phyloP scores from a whole-genome alignment of 1,140 invertebrate genomes.

The Drosophila carrolli region DNA sequence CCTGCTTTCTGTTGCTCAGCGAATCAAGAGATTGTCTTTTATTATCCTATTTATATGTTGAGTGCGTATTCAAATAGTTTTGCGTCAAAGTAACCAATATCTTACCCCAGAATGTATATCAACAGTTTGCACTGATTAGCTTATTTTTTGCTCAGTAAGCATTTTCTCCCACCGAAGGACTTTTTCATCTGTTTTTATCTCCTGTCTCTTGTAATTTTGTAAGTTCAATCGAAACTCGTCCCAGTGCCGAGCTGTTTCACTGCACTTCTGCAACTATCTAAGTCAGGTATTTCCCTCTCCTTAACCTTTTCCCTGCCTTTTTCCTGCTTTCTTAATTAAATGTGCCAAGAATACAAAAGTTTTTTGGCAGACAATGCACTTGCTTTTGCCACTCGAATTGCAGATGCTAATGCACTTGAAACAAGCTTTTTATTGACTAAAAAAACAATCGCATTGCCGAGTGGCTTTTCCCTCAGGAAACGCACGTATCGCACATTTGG shows the following conservation, averaged over 20 bases:
- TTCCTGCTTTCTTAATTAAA: constrained; percentile 55
- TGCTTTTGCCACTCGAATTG: constrained; percentile 9
- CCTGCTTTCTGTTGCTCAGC: background rate
- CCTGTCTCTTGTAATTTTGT: constrained; percentile 10
- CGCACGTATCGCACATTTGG: constrained; percentile 58
- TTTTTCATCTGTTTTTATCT: background rate
- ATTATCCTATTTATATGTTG: background rate
- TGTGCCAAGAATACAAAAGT: constrained; percentile 18
- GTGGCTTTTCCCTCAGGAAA: constrained; percentile 18
- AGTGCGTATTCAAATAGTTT: constrained; percentile 2
- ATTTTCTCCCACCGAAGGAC: constrained; percentile 8
- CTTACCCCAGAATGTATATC: background rate
- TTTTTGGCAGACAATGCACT: constrained; percentile 42
- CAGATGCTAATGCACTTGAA: constrained; percentile 60
- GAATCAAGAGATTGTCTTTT: background rate
- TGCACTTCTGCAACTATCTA: constrained; percentile 14
- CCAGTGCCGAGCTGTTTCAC: constrained; percentile 14
- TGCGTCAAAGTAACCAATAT: background rate
- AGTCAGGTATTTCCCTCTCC: constrained; percentile 13
- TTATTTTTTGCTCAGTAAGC: constrained; percentile 3
- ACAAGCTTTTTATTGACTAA: constrained; percentile 47
- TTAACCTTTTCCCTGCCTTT: constrained; percentile 5
- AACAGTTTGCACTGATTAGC: constrained; percentile 4
- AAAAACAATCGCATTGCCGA: constrained; percentile 27
- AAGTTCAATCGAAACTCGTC: constrained; percentile 54